Base-by-base conservation (phyloP, 2,888 invertebrate species). In the Clunio marinus region DNA sequence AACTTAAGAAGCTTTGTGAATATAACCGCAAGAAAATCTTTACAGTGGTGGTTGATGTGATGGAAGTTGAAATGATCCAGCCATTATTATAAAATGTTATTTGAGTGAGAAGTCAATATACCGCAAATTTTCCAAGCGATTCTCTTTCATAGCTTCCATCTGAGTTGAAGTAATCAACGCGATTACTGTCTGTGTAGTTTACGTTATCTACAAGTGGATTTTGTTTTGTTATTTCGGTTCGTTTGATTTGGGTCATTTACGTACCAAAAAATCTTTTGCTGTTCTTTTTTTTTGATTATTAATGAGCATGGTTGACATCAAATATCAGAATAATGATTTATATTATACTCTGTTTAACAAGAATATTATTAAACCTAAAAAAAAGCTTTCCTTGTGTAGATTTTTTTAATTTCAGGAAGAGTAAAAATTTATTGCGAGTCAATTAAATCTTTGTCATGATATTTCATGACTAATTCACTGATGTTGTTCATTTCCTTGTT, bases 141-240 rank as follows among this genome's bases (percentile, higher is more conserved):
- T 41, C 15, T 41, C 41, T 32, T 8, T 32, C 32, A n/a, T n/a
- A n/a, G n/a, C n/a, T n/a, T 32, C 32, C 8, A 32, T 32, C 32
- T 41, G n/a, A n/a, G 41, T 41, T 41, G 41, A n/a, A n/a, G 41
- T 15, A 10, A 3, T 10, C 10, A 41, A 41, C 10, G 41, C 41
- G 41, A n/a, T n/a, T n/a, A n/a, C n/a, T n/a, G n/a, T n/a, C 41
- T 41, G 41, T 41, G n/a, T n/a, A 41, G 41, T 41, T 41, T 3
- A n/a, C 41, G 41, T 41, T 41, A 41, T 41, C 41, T 41, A n/a
- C 10, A 41, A 41, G 41, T 41, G 41, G 41, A 41, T 41, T 41
- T 10, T 41, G n/a, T 41, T 41, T 41, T 15, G 41, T 15, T 15
- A n/a, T 41, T 41, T 41, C n/a, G n/a, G n/a, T n/a, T n/a, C n/a